Evolutionary conservation across 2,113 vertebrate genomes (phyloP), one percentile per base, ranked within the genome.

Genomic region (Neodon shergylaensis): DNA sequence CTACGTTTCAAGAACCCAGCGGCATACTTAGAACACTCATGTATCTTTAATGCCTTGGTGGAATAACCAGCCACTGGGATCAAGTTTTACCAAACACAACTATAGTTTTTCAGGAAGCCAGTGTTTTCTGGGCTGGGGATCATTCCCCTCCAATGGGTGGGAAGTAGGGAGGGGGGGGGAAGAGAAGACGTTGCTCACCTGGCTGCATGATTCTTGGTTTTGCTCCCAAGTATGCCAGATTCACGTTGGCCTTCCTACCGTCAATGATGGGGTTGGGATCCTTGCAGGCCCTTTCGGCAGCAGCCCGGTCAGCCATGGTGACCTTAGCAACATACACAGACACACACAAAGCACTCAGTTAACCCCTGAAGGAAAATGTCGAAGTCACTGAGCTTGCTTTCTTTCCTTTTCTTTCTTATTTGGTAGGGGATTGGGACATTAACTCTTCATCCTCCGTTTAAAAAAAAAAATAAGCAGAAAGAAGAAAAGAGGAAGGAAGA

Each of bases 191-290:
- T 21, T 91, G 87, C 98, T 99, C 98, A 99, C 99, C 99, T 99
- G 99, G 99, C 97, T 99, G 99, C 99, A 99, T 99, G 97, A 99
- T 99, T 91, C 99, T 98, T 63, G 99, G 99, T 96, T 99, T 99
- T 96, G 99, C 99, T 94, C 99, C 99, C 97, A 99, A 98, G 98
- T 99, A 99, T 58, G 99, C 99, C 98, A 99, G 99, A 98, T 99
- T 99, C 97, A 99, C 99, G 70, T 99, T 99, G 97, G 99, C 99
- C 98, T 99, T 99, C 97, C 99, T 99, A 98, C 99, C 99, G 13
- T 99, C 99, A 81, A 99, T 99, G 98, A 99, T 99, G 72, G 99
- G 99, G 98, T 99, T 99, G 95, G 99, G 99, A 98, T 99, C 99
- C 96, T 99, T 99, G 86, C 99, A 99, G 96, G 99, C 99, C 95